Percentiles rank a stretch among this genome's conserved stretches.
These are phyloP conservation scores for Graphium colonna DNA, from an alignment of 2,888 invertebrate species.

Conservation along the genomic window DNA sequence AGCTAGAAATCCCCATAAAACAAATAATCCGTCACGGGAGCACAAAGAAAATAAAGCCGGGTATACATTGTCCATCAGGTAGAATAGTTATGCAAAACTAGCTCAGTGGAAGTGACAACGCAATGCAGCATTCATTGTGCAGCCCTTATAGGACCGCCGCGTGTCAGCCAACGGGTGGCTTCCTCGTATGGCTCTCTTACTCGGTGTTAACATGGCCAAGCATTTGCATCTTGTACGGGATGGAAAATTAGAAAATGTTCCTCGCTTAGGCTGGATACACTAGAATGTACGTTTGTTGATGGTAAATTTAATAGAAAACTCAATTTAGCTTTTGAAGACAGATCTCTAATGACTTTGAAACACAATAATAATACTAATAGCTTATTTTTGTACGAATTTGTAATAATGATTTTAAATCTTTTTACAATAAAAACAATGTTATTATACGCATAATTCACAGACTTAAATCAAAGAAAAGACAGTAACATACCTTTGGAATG, in stretches of 20 bases:
- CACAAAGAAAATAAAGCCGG: conserved; percentile 28
- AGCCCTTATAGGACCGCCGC: conserved; percentile 58
- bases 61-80: conserved; percentile 63
- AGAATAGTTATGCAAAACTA: conserved; percentile 60
- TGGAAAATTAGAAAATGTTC: conserved; percentile 23
- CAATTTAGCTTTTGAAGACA: too few relatives aligned
- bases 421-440: too few relatives aligned
- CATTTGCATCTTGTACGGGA: conserved; percentile 23
- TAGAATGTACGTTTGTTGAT: too few relatives aligned
- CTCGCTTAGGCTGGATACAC: background rate
- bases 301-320: too few relatives aligned
- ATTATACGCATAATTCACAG: too few relatives aligned
- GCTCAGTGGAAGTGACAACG: conserved; percentile 61
- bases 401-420: too few relatives aligned
- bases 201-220: conserved; percentile 33
- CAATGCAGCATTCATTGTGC: conserved; percentile 63
- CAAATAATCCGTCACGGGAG: conserved; percentile 28
- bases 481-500: too few relatives aligned
- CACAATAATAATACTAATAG: too few relatives aligned
- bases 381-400: too few relatives aligned
- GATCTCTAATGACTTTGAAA: too few relatives aligned
- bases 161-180: conserved; percentile 23
- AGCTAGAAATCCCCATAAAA: too few relatives aligned
- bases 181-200: conserved; percentile 26
- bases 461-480: too few relatives aligned